Percentiles rank a stretch among this genome's conserved stretches.
These are phyloP conservation scores for Hylyphantes graminicola DNA, from an alignment of 1,140 invertebrate species.

Conservation along the genomic window DNA sequence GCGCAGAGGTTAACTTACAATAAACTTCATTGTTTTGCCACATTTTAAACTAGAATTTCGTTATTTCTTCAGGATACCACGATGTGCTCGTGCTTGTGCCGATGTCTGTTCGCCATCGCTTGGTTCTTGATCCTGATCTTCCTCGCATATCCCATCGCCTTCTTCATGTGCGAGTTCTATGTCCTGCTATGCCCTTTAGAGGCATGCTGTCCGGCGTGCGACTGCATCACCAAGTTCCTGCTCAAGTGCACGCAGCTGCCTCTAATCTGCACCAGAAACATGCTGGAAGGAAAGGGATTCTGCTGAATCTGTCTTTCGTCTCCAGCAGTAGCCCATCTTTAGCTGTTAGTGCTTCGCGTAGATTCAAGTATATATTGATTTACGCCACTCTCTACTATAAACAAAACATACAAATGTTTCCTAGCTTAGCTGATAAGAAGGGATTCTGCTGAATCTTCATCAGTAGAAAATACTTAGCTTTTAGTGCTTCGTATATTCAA, in stretches of 20 bases:
- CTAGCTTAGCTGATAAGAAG: too few species aligned
- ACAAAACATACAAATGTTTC: too few species aligned
- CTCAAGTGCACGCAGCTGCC: slow-evolving; percentile 60
- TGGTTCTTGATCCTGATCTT: slow-evolving; percentile 62
- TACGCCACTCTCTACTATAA: too few species aligned
- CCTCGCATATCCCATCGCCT: slow-evolving; percentile 61
- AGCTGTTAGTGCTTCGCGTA: too few species aligned
- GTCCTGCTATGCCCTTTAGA: slow-evolving; percentile 62
- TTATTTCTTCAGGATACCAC: too few species aligned
- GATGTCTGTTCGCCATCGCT: slow-evolving; percentile 60
- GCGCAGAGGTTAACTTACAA: too few species aligned
- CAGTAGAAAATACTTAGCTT: too few species aligned
- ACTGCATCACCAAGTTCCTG: slow-evolving; percentile 45
- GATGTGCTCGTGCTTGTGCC: slow-evolving; percentile 22
- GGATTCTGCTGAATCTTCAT: slow-evolving; percentile 16
- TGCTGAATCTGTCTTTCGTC: background rate
- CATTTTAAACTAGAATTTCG: too few species aligned
- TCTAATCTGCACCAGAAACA: slow-evolving; percentile 60
- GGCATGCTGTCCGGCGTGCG: slow-evolving; percentile 23
- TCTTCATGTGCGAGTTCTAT: slow-evolving; percentile 54
- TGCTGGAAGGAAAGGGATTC: slow-evolving; percentile 55
- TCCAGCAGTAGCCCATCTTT: too few species aligned
- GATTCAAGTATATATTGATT: too few species aligned
- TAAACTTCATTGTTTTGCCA: too few species aligned
- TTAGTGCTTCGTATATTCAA: too few species aligned